Evolutionary conservation across 2,888 invertebrate species (phyloP).

Genomic region (Nephrotoma guestfalica): DNA sequence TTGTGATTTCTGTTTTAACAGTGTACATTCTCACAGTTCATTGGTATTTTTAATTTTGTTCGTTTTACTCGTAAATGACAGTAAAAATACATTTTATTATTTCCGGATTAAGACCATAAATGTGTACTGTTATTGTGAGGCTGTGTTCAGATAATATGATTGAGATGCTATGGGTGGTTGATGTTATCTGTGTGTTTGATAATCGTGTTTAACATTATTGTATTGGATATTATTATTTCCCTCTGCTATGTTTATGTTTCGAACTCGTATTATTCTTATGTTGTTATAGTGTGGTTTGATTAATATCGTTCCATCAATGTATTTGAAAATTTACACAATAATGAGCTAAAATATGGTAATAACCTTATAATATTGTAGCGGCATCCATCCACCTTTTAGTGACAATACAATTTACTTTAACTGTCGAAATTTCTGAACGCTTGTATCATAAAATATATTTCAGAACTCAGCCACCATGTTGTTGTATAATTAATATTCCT

Average conservation of each 20-base stretch:
- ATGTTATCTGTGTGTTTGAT: neutral
- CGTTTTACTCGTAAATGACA: neutral
- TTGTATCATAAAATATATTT: no score
- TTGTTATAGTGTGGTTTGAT: neutral
- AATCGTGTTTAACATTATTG: neutral
- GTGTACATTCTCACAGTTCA: neutral
- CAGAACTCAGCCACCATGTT: no score
- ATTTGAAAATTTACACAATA: neutral
- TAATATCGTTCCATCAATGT: neutral
- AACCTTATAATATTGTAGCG: no score
- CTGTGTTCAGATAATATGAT: neutral
- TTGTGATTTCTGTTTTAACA: neutral
- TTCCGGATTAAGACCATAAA: neutral
- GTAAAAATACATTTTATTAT: neutral
- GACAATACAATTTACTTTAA: no score
- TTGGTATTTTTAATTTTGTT: neutral
- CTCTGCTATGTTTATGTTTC: neutral
- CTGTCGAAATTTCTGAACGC: no score
- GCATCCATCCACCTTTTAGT: no score
- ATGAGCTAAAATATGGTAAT: neutral
- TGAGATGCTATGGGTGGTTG: neutral
- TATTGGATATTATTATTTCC: neutral
- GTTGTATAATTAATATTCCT: no score
- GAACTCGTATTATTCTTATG: neutral
- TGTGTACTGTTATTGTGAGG: neutral